phyloP scores from a whole-genome alignment of 2,113 vertebrate genomes.

The Leucoraja erinaceus region DNA sequence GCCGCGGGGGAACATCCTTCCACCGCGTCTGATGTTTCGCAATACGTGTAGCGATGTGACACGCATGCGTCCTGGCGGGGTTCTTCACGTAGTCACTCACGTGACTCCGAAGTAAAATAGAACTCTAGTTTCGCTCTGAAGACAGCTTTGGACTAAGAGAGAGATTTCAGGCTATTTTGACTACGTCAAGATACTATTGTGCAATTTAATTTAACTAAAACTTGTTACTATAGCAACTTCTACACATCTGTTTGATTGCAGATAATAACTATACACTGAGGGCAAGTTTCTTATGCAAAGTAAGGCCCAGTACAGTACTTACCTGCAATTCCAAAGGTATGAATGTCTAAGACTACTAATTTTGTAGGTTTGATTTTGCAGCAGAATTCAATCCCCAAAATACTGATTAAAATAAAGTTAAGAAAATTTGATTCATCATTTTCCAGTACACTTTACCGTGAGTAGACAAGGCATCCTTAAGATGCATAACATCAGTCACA shows the following conservation, averaged over 20 bases:
- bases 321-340: slow-evolving; percentile 13
- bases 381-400: background rate
- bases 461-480: background rate
- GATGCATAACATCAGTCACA: background rate
- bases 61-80: no score
- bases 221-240: background rate
- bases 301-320: background rate
- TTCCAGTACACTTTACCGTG: background rate
- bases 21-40: no score
- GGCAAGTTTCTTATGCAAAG: background rate
- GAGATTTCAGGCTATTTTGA: background rate
- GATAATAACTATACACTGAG: background rate
- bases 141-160: background rate
- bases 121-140: background rate
- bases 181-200: background rate
- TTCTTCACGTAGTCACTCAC: no score
- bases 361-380: background rate
- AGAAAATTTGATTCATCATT: background rate
- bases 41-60: no score
- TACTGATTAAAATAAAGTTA: background rate
- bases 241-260: background rate
- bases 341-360: background rate
- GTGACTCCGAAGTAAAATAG: no score
- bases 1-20: no score
- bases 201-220: slow-evolving; percentile 17